These are phyloP conservation scores for Peromyscus nudipes DNA, from an alignment of 2,797 vertebrate genomes.

Conservation along the genomic window DNA sequence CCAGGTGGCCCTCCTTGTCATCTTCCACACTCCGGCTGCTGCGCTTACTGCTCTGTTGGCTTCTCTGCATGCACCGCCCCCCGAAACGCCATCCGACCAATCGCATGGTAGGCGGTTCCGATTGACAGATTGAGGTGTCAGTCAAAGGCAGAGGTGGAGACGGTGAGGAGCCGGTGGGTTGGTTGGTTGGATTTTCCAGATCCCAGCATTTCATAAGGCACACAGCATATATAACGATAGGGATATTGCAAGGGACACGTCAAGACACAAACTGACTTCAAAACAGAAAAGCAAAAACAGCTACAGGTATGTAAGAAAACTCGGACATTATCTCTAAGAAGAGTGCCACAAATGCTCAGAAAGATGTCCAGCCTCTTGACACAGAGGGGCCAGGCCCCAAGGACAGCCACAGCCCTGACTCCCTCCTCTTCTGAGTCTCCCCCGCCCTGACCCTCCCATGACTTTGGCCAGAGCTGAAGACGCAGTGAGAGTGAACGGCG, in stretches of 20 bases:
- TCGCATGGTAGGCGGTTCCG: slow-evolving; percentile 88
- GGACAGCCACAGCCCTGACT: slow-evolving; percentile 62
- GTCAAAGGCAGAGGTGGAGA: slow-evolving; percentile 88
- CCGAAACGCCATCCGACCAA: slow-evolving; percentile 88
- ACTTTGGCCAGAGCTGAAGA: slow-evolving; percentile 58
- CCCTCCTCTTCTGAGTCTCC: slow-evolving; percentile 72
- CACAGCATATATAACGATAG: slow-evolving; percentile 93
- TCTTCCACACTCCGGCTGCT: slow-evolving; percentile 92
- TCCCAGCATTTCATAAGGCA: slow-evolving; percentile 93
- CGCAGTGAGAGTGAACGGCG: slow-evolving; percentile 44
- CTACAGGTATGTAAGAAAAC: slow-evolving; percentile 90
- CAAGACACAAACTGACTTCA: slow-evolving; percentile 92
- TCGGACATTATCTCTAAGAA: slow-evolving; percentile 80
- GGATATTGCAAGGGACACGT: slow-evolving; percentile 94
- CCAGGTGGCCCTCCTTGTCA: slow-evolving; percentile 94
- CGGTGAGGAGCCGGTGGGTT: slow-evolving; percentile 86
- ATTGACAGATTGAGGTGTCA: slow-evolving; percentile 88
- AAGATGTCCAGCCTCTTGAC: slow-evolving; percentile 71
- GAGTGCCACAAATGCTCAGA: slow-evolving; percentile 69
- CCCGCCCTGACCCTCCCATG: slow-evolving; percentile 67
- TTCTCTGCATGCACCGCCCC: slow-evolving; percentile 91
- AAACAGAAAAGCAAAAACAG: slow-evolving; percentile 91
- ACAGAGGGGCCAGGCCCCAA: slow-evolving; percentile 58
- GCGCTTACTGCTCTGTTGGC: slow-evolving; percentile 92
- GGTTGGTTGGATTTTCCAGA: slow-evolving; percentile 91